Evolutionary conservation across 2,113 vertebrate species (phyloP).

Genomic region (Mastomys coucha): DNA sequence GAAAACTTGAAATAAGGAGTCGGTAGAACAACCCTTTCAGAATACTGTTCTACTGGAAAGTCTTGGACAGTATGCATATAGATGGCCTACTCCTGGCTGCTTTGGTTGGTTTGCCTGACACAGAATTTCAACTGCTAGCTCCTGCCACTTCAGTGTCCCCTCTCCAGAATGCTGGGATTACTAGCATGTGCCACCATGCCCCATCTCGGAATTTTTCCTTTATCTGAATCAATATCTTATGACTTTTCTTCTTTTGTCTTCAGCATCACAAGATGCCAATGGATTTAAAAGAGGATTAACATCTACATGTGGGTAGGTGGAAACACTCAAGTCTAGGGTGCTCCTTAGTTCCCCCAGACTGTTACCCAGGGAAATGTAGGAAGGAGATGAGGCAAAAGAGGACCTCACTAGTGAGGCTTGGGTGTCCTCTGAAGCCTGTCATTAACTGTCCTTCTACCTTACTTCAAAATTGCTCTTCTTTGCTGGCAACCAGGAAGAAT

Average conservation of each 20-base stretch:
- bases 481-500: not conserved
- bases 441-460: not conserved
- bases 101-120: not conserved
- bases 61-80: not conserved
- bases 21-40: not conserved
- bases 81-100: not conserved
- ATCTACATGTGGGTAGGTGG: not conserved
- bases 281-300: not conserved
- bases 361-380: not conserved
- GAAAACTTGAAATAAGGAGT: not conserved
- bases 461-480: not conserved
- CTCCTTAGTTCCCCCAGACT: not conserved
- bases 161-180: not conserved
- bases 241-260: constrained; percentile 28
- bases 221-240: not conserved
- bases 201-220: not conserved
- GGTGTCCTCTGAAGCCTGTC: not conserved
- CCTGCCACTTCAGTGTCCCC: not conserved
- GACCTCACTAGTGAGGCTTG: not conserved
- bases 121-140: not conserved
- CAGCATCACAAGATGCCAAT: constrained; percentile 2
- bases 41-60: constrained; percentile 17
- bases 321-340: not conserved
- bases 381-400: not conserved
- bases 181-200: not conserved